Evolutionary conservation across 2,888 invertebrate species (phyloP).

Genomic region (Ormyrus labotus): DNA sequence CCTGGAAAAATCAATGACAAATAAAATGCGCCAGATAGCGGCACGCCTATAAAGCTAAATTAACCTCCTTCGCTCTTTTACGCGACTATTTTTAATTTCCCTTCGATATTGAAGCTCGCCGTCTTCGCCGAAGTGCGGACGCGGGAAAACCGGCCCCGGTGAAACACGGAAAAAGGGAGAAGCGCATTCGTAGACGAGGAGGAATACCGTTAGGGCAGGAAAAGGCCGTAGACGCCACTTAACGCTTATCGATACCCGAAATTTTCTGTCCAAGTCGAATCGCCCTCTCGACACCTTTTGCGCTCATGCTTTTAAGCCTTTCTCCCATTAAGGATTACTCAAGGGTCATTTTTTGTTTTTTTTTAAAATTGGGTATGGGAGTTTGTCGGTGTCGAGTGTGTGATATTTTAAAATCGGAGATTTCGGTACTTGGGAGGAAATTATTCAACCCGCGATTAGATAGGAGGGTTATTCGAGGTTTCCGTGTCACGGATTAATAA

Average conservation of each 20-base stretch:
- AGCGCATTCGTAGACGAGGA: slow-evolving; percentile 22
- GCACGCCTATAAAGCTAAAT: slow-evolving; percentile 36
- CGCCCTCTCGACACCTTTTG: slow-evolving; percentile 41
- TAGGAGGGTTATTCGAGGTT: not conserved
- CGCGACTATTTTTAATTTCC: slow-evolving; percentile 36
- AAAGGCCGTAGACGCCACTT: slow-evolving; percentile 12
- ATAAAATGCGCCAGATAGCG: slow-evolving; percentile 23
- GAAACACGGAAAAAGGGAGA: not conserved
- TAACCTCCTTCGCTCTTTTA: slow-evolving; percentile 39
- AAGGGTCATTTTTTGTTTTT: slow-evolving; percentile 10
- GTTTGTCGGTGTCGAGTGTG: too few species aligned
- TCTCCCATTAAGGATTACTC: slow-evolving; percentile 41
- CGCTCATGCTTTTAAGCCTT: slow-evolving; percentile 25
- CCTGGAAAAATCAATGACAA: slow-evolving; percentile 21
- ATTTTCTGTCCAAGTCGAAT: slow-evolving; percentile 24
- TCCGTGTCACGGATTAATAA: slow-evolving; percentile 16
- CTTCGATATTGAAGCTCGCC: slow-evolving; percentile 7
- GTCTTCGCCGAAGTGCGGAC: not conserved
- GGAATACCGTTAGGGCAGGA: slow-evolving; percentile 26
- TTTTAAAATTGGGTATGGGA: not conserved
- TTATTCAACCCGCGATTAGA: slow-evolving; percentile 37
- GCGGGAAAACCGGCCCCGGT: slow-evolving; percentile 34
- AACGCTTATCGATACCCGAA: slow-evolving; percentile 35
- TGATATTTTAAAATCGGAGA: not conserved
- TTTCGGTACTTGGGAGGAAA: not conserved